Conservation (phyloP, 2,797 vertebrate genomes). For the Numenius phaeopus region DNA sequence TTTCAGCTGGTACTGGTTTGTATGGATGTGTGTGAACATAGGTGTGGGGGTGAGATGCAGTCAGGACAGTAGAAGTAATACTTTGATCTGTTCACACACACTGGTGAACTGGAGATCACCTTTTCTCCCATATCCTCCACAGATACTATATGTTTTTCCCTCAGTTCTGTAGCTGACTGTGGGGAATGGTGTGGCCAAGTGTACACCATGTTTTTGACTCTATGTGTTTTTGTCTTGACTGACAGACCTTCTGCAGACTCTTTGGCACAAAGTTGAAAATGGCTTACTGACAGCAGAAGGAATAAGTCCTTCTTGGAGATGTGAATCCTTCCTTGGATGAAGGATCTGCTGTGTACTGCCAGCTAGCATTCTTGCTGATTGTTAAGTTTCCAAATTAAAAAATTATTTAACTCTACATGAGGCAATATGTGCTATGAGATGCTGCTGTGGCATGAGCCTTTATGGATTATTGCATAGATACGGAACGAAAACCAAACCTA, state of each 20-base stretch:
- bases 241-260: slow-evolving; percentile 27
- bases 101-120: background rate
- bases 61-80: background rate
- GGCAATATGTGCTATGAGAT: background rate
- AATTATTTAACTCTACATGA: slow-evolving; percentile 1
- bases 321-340: slow-evolving; percentile 48
- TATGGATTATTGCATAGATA: background rate
- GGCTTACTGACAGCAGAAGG: slow-evolving; percentile 48
- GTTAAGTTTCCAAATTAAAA: slow-evolving; percentile 52
- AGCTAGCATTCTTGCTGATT: slow-evolving; percentile 59
- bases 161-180: background rate
- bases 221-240: slow-evolving; percentile 53
- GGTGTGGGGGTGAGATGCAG: background rate
- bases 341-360: slow-evolving; percentile 45
- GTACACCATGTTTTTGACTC: background rate
- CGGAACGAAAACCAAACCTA: background rate
- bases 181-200: background rate
- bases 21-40: background rate
- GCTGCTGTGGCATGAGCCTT: background rate
- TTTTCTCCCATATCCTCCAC: background rate
- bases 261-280: slow-evolving; percentile 15
- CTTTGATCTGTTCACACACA: background rate
- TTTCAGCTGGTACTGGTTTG: background rate
- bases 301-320: slow-evolving; percentile 41
- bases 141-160: background rate